A percentile compares a stretch with the other conserved stretches of the same genome.
Evolutionary conservation across 35 echinoderm and acorn worm species (phyloP).

Genomic region (Apostichopus californicus): DNA sequence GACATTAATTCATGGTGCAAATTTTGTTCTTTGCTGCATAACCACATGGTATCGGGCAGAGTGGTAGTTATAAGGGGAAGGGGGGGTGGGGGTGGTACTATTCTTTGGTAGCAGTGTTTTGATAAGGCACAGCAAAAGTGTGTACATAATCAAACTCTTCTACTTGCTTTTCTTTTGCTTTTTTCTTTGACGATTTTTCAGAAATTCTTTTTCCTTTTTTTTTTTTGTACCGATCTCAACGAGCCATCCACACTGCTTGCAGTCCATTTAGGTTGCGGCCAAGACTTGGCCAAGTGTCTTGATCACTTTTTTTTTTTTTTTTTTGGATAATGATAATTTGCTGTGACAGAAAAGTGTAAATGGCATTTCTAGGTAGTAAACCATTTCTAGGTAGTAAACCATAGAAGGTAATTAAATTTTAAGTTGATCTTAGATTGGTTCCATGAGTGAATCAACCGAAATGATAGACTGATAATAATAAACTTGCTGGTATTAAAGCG

Average conservation of each 20-base stretch:
- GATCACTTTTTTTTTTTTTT: too few species aligned
- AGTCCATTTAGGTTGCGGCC: too few species aligned
- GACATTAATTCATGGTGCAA: too few species aligned
- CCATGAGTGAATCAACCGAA: too few species aligned
- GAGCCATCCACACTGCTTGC: background rate
- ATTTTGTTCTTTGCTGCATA: too few species aligned
- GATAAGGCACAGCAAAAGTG: conserved; percentile 7
- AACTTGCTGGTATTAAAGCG: too few species aligned
- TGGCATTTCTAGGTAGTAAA: background rate
- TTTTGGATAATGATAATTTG: background rate
- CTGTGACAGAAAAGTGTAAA: background rate
- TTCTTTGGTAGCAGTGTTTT: background rate
- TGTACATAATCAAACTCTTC: background rate
- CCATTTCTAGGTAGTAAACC: background rate
- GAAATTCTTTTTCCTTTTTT: background rate
- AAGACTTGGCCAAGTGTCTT: too few species aligned
- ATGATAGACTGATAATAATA: too few species aligned
- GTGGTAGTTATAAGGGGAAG: background rate
- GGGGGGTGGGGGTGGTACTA: too few species aligned
- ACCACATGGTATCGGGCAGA: too few species aligned
- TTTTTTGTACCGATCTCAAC: background rate
- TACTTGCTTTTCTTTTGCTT: background rate
- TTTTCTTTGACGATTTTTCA: background rate
- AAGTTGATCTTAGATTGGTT: too few species aligned
- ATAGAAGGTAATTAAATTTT: background rate